A percentile compares a stretch with the other conserved stretches of the same genome.
Evolutionary conservation across 2,888 invertebrate genomes (phyloP).

Genomic region (Drosophila parthenogenetica): DNA sequence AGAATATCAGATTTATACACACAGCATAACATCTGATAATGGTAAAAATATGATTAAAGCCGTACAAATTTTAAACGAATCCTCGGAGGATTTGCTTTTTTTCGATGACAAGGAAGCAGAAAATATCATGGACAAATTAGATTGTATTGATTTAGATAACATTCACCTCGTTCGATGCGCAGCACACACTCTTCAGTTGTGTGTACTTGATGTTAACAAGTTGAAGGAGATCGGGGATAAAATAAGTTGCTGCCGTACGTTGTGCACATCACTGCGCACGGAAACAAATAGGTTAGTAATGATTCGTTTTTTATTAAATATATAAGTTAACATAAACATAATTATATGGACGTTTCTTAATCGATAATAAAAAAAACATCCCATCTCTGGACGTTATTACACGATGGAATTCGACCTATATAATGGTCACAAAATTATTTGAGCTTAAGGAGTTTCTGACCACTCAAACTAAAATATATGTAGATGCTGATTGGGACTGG

Average conservation of each 20-base stretch:
- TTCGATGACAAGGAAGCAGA: not conserved
- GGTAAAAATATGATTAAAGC: not conserved
- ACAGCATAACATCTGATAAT: not conserved
- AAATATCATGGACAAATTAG: not conserved
- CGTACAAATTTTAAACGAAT: not conserved
- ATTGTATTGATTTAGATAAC: constrained; percentile 8
- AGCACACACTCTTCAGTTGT: constrained; percentile 19
- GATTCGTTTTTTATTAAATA: too few species aligned
- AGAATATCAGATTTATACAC: not conserved
- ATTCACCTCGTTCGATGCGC: constrained; percentile 11
- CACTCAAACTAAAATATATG: constrained; percentile 11
- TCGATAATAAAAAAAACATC: constrained; percentile 30
- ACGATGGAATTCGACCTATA: constrained; percentile 21
- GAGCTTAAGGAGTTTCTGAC: constrained; percentile 16
- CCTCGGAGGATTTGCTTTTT: not conserved
- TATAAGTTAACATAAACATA: not conserved
- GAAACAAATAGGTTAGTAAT: constrained; percentile 20
- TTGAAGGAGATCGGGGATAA: constrained; percentile 22
- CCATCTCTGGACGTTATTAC: constrained; percentile 1
- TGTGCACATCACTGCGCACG: constrained; percentile 15
- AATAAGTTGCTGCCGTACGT: constrained; percentile 17
- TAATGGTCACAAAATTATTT: constrained; percentile 25
- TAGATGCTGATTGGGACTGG: constrained; percentile 25
- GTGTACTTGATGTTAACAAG: constrained; percentile 24
- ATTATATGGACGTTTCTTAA: constrained; percentile 19